Evolutionary conservation across 2,113 vertebrate species (phyloP), one percentile per base, ranked within the genome.

Genomic region (Smithornis capensis): DNA sequence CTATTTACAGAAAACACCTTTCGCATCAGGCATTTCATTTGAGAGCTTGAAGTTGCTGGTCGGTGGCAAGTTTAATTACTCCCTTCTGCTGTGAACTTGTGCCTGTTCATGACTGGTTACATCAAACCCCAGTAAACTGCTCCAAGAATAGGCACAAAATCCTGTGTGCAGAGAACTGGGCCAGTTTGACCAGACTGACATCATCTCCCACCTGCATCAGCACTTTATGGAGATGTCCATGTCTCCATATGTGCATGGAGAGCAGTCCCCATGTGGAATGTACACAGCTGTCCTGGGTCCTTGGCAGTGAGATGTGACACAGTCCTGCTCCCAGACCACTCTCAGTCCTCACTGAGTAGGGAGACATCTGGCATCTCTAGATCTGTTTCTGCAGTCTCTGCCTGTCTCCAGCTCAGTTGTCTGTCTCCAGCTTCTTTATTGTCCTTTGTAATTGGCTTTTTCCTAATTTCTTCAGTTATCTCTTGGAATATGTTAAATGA

Each of bases 401-500:
- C 37, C 60, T 76, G 49, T 47, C 50, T 31, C 38, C 56, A 62
- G 4, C 35, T 86, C 1, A 1, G 5, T 4, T 28, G 52, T 27
- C 62, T 4, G 4, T 63, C 76, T 83, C 42, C 64, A 63, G 47
- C 21, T 92, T 74, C 14, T 50, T 83, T 56, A 62, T 21, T 83
- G 65, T 78, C 65, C 83, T 81, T 60, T 44, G 27, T 71, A 82
- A 79, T 56, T 68, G 57, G 25, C 53, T 60, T 77, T 71, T 60
- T 27, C 59, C 76, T 87, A 28, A 86, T 90, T 80, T 92, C 47
- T 74, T 89, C 78, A 55, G 47, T 55, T 91, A 56, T 84, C 80
- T 89, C 52, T 82, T 77, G 74, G 22, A 89, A 38, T 55, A 19
- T 12, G 37, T 67, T 38, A 81, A 75, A 93, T 49, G 47, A 83